Evolutionary conservation across 2,888 invertebrate genomes (phyloP).

Genomic region (Drosophila atroscutellata): DNA sequence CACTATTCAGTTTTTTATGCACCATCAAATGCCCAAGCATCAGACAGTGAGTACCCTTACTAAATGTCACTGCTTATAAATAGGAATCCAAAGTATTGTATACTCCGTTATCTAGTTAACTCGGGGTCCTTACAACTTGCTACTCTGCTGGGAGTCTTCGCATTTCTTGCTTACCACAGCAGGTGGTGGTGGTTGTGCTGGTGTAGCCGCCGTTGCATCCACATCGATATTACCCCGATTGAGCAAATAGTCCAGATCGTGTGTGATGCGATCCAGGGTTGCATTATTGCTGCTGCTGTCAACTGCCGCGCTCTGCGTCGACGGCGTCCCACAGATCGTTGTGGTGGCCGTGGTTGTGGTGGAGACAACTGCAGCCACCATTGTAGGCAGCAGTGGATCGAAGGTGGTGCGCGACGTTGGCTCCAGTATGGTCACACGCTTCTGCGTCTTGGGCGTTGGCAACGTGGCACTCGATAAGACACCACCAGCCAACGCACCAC

Average conservation of each 20-base stretch:
- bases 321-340: conserved; percentile 39
- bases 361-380: conserved; percentile 78
- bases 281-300: conserved; percentile 69
- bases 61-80: conserved; percentile 7
- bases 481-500: conserved; percentile 41
- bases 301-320: conserved; percentile 52
- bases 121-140: conserved; percentile 37
- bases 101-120: conserved; percentile 6
- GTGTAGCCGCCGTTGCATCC: conserved; percentile 57
- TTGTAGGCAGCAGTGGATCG: conserved; percentile 82
- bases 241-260: conserved; percentile 92
- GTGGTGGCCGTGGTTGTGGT: conserved; percentile 56
- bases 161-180: conserved; percentile 50
- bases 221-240: conserved; percentile 86
- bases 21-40: neutral
- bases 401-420: conserved; percentile 83
- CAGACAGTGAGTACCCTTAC: conserved; percentile 5
- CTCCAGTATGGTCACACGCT: conserved; percentile 84
- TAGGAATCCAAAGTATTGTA: conserved; percentile 5
- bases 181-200: conserved; percentile 58
- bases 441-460: conserved; percentile 83
- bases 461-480: conserved; percentile 47
- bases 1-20: conserved; percentile 10
- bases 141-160: conserved; percentile 47
- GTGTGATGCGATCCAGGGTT: conserved; percentile 92